Percentiles rank a stretch among this genome's conserved stretches.
phyloP scores from a whole-genome alignment of 2,888 invertebrate genomes.

The Melipona bicolor region DNA sequence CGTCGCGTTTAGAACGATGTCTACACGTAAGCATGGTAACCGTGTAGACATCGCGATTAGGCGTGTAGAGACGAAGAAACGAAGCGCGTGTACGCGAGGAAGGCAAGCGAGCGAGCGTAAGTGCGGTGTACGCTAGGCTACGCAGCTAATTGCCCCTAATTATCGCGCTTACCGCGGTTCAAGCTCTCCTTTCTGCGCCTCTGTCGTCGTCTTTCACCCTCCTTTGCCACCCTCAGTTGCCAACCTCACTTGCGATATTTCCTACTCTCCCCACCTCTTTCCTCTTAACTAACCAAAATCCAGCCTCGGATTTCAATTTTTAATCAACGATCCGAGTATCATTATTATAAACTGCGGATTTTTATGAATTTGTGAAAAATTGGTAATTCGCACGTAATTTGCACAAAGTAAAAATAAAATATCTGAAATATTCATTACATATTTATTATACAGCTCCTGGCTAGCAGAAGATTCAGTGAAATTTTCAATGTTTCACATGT shows the following conservation, averaged over 20 bases:
- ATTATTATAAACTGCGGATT: constrained; percentile 1
- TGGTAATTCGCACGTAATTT: too few relatives aligned
- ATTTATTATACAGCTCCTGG: too few relatives aligned
- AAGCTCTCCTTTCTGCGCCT: constrained; percentile 59
- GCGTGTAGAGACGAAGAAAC: constrained; percentile 38
- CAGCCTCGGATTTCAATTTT: constrained; percentile 15
- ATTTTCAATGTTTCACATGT: too few relatives aligned
- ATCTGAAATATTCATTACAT: too few relatives aligned
- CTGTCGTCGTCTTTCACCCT: constrained; percentile 23
- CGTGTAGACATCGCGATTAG: constrained; percentile 20
- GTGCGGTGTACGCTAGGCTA: constrained; percentile 73
- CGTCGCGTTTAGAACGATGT: neutral
- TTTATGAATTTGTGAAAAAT: too few relatives aligned
- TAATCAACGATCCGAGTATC: constrained; percentile 48
- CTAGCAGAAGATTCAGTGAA: too few relatives aligned
- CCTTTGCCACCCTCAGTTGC: constrained; percentile 28
- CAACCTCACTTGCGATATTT: constrained; percentile 19
- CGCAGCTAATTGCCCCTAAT: constrained; percentile 82
- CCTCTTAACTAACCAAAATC: constrained; percentile 34
- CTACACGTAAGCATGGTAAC: neutral
- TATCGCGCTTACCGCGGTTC: constrained; percentile 81
- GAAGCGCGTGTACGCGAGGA: constrained; percentile 47
- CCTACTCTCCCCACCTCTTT: constrained; percentile 2
- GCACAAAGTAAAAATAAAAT: too few relatives aligned
- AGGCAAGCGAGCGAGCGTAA: constrained; percentile 72